Percentiles rank a stretch among this genome's conserved stretches.
These are phyloP conservation scores for Harpegnathos saltator DNA, from an alignment of 1,140 invertebrate genomes.

Conservation along the genomic window DNA sequence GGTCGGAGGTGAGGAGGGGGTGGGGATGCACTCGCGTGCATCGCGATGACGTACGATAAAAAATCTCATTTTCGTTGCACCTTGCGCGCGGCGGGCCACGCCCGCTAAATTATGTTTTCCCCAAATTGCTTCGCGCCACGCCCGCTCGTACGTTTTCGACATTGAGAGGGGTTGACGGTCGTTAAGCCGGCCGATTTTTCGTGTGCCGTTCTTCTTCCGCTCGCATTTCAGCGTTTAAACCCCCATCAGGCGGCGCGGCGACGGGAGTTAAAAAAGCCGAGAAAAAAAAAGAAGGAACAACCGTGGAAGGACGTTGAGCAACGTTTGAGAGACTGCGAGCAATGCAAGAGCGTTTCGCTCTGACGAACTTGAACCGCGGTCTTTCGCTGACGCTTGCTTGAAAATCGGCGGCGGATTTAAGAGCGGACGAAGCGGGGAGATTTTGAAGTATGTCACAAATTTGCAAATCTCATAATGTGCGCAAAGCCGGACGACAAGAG, in stretches of 20 bases:
- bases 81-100: conserved; percentile 77
- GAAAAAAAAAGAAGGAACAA: too few relatives aligned
- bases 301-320: not conserved
- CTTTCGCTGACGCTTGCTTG: too few relatives aligned
- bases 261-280: conserved; percentile 24
- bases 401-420: too few relatives aligned
- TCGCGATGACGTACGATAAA: conserved; percentile 82
- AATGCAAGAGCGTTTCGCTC: not conserved
- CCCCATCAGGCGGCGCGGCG: conserved; percentile 24
- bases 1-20: conserved; percentile 26
- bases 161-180: conserved; percentile 74
- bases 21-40: conserved; percentile 7
- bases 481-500: too few relatives aligned
- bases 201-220: conserved; percentile 42
- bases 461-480: too few relatives aligned
- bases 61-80: conserved; percentile 85
- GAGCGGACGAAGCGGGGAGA: too few relatives aligned
- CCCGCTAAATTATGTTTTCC: conserved; percentile 82
- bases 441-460: too few relatives aligned
- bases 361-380: not conserved
- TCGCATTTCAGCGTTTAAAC: conserved; percentile 64
- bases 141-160: conserved; percentile 74
- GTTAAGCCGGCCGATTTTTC: conserved; percentile 65
- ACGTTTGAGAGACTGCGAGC: not conserved
- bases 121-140: conserved; percentile 80